phyloP scores from a whole-genome alignment of 2,113 vertebrate species.

The Crotalus tigris region DNA sequence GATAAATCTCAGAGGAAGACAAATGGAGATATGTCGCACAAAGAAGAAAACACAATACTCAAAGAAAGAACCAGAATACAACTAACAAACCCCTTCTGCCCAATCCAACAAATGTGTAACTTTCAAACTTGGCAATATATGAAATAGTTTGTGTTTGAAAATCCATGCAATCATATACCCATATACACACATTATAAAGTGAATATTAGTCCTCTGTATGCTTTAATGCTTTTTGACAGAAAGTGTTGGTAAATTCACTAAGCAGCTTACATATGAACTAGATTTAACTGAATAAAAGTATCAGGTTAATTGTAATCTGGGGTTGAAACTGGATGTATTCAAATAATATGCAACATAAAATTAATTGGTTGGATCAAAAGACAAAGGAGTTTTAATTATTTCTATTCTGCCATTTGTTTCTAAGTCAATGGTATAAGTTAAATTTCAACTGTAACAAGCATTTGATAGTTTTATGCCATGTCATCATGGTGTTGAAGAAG shows the following conservation, averaged over 20 bases:
- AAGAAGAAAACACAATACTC: too few relatives aligned
- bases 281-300: neutral
- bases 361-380: neutral
- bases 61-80: too few relatives aligned
- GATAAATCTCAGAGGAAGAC: too few relatives aligned
- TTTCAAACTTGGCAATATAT: neutral
- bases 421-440: conserved; percentile 5
- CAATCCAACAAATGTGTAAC: neutral
- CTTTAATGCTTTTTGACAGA: neutral
- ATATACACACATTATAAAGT: neutral
- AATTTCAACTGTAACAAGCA: neutral
- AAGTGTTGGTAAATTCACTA: neutral
- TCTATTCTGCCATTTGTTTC: conserved; percentile 10
- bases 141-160: neutral
- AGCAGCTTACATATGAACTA: neutral
- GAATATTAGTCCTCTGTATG: neutral
- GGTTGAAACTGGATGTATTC: conserved; percentile 1
- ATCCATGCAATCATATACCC: neutral
- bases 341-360: neutral
- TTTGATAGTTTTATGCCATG: neutral
- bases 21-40: too few relatives aligned
- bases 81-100: too few relatives aligned
- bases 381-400: conserved; percentile 12
- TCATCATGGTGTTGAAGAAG: neutral
- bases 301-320: neutral